phyloP scores from a whole-genome alignment of 1,140 invertebrate species.

The Drosophila truncata region DNA sequence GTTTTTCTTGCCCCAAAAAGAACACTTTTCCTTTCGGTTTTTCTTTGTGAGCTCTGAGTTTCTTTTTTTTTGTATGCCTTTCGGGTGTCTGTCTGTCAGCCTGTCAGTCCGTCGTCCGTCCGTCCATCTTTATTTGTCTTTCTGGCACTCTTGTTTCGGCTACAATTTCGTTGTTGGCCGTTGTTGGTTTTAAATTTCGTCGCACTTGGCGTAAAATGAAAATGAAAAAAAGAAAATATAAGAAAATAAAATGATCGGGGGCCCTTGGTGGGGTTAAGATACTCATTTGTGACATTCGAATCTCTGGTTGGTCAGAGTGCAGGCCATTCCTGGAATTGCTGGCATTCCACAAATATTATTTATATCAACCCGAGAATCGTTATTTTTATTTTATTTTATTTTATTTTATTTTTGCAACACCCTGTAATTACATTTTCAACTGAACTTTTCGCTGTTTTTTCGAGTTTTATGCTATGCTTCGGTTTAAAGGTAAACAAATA shows the following conservation, averaged over 20 bases:
- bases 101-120: neutral
- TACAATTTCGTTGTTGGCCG: slow-evolving; percentile 40
- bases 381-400: neutral
- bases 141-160: slow-evolving; percentile 42
- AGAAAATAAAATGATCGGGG: slow-evolving; percentile 7
- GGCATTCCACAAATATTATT: slow-evolving; percentile 31
- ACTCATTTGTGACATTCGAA: slow-evolving; percentile 36
- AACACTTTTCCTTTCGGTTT: slow-evolving; percentile 3
- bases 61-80: slow-evolving; percentile 1
- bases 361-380: slow-evolving; percentile 27
- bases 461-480: slow-evolving; percentile 11
- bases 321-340: slow-evolving; percentile 39
- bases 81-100: slow-evolving; percentile 17
- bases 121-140: slow-evolving; percentile 19
- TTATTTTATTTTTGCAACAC: neutral
- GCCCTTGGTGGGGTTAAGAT: neutral
- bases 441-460: neutral
- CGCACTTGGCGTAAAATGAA: slow-evolving; percentile 38
- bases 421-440: slow-evolving; percentile 1
- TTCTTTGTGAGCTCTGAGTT: slow-evolving; percentile 3
- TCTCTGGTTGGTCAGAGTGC: slow-evolving; percentile 37
- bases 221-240: slow-evolving; percentile 11
- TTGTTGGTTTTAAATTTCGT: slow-evolving; percentile 31
- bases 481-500: slow-evolving; percentile 17
- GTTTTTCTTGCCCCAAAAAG: neutral